Base-by-base conservation (phyloP, 2,888 invertebrate species). In the Microctonus hyperodae region DNA sequence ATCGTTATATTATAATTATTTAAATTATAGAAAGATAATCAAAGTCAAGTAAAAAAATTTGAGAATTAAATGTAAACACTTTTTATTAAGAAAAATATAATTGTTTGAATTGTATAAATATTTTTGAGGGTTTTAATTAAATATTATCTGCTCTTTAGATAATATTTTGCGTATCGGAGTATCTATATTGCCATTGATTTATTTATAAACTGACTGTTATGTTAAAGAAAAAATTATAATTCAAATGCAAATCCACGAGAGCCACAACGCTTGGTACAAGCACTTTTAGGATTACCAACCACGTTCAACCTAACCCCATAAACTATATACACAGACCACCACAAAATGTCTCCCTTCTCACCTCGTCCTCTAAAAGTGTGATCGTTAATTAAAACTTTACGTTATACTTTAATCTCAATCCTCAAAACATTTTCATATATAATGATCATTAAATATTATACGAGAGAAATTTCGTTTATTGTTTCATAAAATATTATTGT, bases 171-270 rank as follows among this genome's bases (percentile, higher is more conserved):
- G 7, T 16, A 16, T 7, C 16, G 16, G 44, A 7, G 16, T 6
- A 44, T 60, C 59, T 60, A 65, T 65, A 65, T 65, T 64, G 57
- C 9, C 37, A 69, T 71, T 58, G 64, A 65, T 73, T 75, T 79
- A 80, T 80, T 81, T 80, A 53, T 53, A n/a, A n/a, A 78, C 78
- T 78, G 75, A 31, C 20, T 75, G 74, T 76, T 64, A 73, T 75
- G 74, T 58, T 28, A 56, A 51, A 50, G 37, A 58, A 73, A 79
- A 78, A 79, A 79, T 78, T 73, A 79, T 78, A 82, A 82, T 82
- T 78, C 81, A 79, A 81, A 81, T 82, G 82, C 82, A 81, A 81
- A 82, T 81, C 79, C 78, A 74, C 70, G 75, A 77, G 80, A 79
- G 79, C 77, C 23, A 11, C 53, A 75, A 65, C 77, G 78, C 76